Conservation (phyloP, 2,113 vertebrate genomes). For the Dicentrarchus labrax region DNA sequence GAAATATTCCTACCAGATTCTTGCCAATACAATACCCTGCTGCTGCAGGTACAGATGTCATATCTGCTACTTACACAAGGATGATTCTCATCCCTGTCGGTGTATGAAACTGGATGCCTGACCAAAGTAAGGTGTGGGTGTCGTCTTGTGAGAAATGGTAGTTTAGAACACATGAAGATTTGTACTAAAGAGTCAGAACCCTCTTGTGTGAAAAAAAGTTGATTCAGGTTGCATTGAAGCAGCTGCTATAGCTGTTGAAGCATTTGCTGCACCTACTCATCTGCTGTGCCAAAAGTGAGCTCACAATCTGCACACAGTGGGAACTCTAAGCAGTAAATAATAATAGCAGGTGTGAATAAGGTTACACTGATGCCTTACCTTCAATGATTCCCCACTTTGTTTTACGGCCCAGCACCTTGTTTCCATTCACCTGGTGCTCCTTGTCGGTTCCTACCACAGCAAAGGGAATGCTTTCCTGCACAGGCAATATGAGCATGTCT, state of each 20-base stretch:
- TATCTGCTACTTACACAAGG: background rate
- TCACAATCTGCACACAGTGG: background rate
- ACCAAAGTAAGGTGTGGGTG: background rate
- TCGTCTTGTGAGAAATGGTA: background rate
- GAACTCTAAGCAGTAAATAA: background rate
- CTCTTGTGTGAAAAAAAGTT: background rate
- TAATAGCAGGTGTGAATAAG: background rate
- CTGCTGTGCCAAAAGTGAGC: background rate
- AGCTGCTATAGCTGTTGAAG: background rate
- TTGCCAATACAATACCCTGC: too few relatives aligned
- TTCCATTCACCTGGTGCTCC: slow-evolving; percentile 94
- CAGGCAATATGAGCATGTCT: background rate
- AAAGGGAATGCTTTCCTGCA: slow-evolving; percentile 93
- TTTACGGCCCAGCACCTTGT: slow-evolving; percentile 93
- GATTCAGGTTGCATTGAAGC: background rate
- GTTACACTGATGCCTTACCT: slow-evolving; percentile 81
- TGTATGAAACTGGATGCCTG: background rate
- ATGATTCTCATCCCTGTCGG: background rate
- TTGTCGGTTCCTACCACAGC: slow-evolving; percentile 95
- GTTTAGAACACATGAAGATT: background rate
- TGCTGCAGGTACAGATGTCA: too few relatives aligned
- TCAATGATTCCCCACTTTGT: slow-evolving; percentile 98
- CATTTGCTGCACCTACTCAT: background rate
- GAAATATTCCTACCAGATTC: too few relatives aligned
- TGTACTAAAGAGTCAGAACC: background rate